These are phyloP conservation scores for Megastigmus dorsalis DNA, from an alignment of 2,888 invertebrate genomes.

Conservation along the genomic window DNA sequence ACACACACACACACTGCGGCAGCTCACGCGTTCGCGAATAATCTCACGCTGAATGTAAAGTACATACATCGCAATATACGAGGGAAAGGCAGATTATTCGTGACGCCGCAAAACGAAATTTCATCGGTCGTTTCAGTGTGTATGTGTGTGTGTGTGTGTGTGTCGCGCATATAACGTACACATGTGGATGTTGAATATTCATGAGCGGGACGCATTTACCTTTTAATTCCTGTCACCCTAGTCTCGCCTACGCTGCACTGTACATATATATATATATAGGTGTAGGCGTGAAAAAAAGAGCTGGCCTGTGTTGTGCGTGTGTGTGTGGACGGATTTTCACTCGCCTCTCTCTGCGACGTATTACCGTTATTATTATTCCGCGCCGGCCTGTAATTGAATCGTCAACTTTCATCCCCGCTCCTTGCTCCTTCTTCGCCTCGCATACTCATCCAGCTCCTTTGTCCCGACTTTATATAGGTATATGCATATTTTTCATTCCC, in stretches of 20 bases:
- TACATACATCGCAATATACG: not conserved
- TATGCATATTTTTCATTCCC: no score
- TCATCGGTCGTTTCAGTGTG: constrained; percentile 1
- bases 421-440: no score
- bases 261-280: not conserved
- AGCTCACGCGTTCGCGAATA: not conserved
- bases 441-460: no score
- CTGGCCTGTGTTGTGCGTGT: not conserved
- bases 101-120: constrained; percentile 21
- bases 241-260: not conserved
- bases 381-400: not conserved
- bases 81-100: not conserved
- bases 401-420: no score
- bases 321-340: not conserved
- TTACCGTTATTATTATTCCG: not conserved
- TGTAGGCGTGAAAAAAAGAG: no score
- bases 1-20: no score
- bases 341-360: not conserved
- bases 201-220: constrained; percentile 11
- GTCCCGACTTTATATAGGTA: no score
- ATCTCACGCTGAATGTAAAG: no score
- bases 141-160: not conserved
- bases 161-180: not conserved
- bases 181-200: constrained; percentile 43
- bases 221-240: constrained; percentile 21